Evolutionary conservation across 92 coral and sea anemone species (phyloP).

Genomic region (Umimayanthus chanpuru): DNA sequence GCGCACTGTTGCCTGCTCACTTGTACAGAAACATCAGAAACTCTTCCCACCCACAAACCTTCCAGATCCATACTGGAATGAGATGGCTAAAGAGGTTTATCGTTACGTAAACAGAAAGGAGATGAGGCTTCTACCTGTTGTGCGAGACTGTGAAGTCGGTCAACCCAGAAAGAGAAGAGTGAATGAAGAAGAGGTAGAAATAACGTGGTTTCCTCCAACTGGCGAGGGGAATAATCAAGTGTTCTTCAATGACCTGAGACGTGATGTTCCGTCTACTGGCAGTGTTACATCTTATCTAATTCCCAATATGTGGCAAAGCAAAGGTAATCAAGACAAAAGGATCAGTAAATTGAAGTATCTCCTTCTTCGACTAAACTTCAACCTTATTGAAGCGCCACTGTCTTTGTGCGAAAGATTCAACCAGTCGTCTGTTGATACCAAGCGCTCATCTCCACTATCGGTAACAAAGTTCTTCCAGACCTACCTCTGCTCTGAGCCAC

Average conservation of each 20-base stretch:
- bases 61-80: constrained; percentile 55
- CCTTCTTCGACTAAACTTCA: constrained; percentile 67
- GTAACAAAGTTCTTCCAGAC: constrained; percentile 60
- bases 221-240: constrained; percentile 55
- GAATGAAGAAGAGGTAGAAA: neutral
- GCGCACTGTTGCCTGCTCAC: neutral
- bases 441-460: constrained; percentile 47
- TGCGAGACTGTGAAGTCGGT: constrained; percentile 31
- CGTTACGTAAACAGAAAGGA: constrained; percentile 47
- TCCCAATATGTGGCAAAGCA: neutral
- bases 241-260: constrained; percentile 55
- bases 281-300: neutral
- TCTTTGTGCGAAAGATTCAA: constrained; percentile 33
- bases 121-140: constrained; percentile 65
- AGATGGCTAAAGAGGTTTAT: constrained; percentile 68
- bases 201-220: constrained; percentile 72
- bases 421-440: constrained; percentile 23
- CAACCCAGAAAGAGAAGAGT: neutral
- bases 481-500: constrained; percentile 23
- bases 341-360: constrained; percentile 28
- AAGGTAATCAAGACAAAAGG: neutral
- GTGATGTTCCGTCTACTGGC: neutral
- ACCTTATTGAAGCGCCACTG: constrained; percentile 57
- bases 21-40: neutral
- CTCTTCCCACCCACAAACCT: constrained; percentile 57